Conservation (phyloP, 1,140 invertebrate species). For the Zaprionus vittiger region DNA sequence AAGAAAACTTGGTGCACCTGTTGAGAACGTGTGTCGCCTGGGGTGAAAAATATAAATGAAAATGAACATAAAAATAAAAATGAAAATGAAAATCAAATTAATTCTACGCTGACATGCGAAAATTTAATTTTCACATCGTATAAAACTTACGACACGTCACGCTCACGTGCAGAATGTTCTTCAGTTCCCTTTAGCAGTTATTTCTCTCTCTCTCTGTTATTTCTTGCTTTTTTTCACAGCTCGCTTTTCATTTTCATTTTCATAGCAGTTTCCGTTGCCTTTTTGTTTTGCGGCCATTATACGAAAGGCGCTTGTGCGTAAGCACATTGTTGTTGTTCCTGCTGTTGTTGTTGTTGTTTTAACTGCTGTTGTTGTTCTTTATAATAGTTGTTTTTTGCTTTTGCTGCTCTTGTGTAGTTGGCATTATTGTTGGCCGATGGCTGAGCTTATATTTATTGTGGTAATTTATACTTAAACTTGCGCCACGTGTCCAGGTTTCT, state of each 20-base stretch:
- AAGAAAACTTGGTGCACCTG: constrained; percentile 20
- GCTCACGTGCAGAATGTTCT: constrained; percentile 57
- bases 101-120: constrained; percentile 72
- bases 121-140: constrained; percentile 74
- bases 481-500: constrained; percentile 32
- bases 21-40: constrained; percentile 2
- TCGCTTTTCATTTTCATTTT: constrained; percentile 40
- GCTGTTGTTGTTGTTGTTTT: constrained; percentile 10
- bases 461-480: constrained; percentile 74
- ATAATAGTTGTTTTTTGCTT: constrained; percentile 20
- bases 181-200: constrained; percentile 8
- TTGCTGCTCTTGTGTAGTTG: constrained; percentile 39
- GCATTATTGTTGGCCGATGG: constrained; percentile 48
- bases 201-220: constrained; percentile 34
- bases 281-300: constrained; percentile 48
- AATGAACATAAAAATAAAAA: constrained; percentile 13
- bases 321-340: constrained; percentile 38
- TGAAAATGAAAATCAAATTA: constrained; percentile 44
- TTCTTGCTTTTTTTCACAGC: constrained; percentile 34
- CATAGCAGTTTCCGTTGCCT: constrained; percentile 56
- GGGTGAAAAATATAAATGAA: background rate
- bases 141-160: constrained; percentile 68
- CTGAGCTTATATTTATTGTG: constrained; percentile 73
- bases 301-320: constrained; percentile 56
- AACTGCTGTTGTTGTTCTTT: constrained; percentile 10